Percentiles rank a stretch among this genome's conserved stretches.
Evolutionary conservation across 2,113 vertebrate species (phyloP).

Genomic region (Sporophila hypoxantha): DNA sequence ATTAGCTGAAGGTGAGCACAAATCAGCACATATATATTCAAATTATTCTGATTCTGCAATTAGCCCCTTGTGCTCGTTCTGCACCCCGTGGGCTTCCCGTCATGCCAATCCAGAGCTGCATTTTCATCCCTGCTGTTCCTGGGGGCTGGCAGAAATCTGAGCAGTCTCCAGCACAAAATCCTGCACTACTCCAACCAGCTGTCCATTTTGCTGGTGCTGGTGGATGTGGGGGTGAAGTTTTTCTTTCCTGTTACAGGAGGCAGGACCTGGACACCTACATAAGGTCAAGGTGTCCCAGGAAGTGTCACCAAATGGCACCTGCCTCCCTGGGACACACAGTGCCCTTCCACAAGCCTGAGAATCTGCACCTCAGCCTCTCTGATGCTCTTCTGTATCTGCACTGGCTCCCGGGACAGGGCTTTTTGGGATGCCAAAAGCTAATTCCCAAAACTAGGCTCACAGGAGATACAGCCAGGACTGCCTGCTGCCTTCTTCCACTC

Average conservation of each 20-base stretch:
- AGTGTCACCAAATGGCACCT: background rate
- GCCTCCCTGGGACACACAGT: background rate
- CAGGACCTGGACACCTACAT: background rate
- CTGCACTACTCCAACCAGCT: background rate
- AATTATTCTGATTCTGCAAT: constrained; percentile 32
- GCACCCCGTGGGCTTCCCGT: background rate
- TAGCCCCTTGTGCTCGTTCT: constrained; percentile 13
- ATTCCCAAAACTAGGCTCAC: background rate
- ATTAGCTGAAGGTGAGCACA: constrained; percentile 24
- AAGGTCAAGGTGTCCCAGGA: background rate
- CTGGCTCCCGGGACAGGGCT: background rate
- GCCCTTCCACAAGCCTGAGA: background rate
- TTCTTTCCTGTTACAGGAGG: background rate
- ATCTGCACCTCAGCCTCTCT: background rate
- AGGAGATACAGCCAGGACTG: background rate
- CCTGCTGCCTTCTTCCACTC: background rate
- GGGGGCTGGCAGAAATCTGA: constrained; percentile 17
- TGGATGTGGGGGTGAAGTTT: background rate
- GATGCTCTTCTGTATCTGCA: background rate
- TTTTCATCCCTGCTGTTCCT: constrained; percentile 29
- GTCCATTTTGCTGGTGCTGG: background rate
- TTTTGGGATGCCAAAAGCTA: background rate
- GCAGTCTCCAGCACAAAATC: background rate
- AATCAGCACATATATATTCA: constrained; percentile 15
- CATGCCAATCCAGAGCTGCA: constrained; percentile 20